Percentiles rank a stretch among this genome's conserved stretches.
phyloP scores from a whole-genome alignment of 2,888 invertebrate species.

The Ischnura elegans region DNA sequence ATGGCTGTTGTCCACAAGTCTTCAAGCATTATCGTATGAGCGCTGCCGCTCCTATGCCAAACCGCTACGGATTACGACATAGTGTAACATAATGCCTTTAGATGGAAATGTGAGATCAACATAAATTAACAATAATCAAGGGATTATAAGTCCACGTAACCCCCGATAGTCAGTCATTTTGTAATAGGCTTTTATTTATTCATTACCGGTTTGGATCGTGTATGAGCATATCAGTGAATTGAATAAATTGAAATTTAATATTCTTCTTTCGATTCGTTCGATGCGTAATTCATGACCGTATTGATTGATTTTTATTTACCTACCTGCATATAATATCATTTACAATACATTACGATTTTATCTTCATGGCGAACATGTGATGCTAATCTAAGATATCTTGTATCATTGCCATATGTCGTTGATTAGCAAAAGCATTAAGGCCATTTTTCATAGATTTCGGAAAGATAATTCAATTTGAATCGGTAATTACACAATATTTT shows the following conservation, averaged over 20 bases:
- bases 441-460: too few relatives aligned
- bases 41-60: background rate
- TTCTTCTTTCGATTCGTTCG: background rate
- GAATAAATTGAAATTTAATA: background rate
- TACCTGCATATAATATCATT: too few relatives aligned
- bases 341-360: too few relatives aligned
- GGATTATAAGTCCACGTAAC: background rate
- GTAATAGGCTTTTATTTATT: background rate
- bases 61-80: background rate
- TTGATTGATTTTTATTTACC: background rate
- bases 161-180: background rate
- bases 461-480: too few relatives aligned
- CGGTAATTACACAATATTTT: too few relatives aligned
- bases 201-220: background rate
- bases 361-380: too few relatives aligned
- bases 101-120: background rate
- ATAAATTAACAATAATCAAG: background rate
- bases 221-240: background rate
- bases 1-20: background rate
- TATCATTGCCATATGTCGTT: too few relatives aligned
- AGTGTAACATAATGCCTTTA: background rate
- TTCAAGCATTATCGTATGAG: background rate
- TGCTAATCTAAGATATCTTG: background rate
- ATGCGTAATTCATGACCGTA: too few relatives aligned
- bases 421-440: too few relatives aligned